Conservation (phyloP, 2,888 invertebrate genomes). For the Lordiphosa fenestrarum region DNA sequence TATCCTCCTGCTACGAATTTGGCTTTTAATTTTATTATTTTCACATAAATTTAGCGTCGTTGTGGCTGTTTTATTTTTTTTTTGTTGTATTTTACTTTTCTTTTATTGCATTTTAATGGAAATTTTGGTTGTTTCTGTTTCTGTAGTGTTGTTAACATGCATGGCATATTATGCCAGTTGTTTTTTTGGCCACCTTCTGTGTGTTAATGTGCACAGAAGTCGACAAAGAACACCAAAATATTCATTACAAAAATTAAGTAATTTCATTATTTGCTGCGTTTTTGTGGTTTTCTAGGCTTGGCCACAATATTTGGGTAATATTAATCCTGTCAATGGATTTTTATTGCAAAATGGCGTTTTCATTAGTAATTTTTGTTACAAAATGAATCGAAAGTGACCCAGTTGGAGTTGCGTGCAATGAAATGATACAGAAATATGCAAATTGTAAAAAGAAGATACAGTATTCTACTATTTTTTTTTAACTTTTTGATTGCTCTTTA, state of each 20-base stretch:
- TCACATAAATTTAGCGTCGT: constrained; percentile 52
- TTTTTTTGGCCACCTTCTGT: constrained; percentile 42
- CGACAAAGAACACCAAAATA: constrained; percentile 13
- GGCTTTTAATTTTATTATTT: constrained; percentile 66
- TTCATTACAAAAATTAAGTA: constrained; percentile 52
- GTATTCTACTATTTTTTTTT: background rate
- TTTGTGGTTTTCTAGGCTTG: constrained; percentile 34
- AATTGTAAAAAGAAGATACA: background rate
- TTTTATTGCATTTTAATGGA: constrained; percentile 73
- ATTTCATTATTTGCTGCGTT: constrained; percentile 44
- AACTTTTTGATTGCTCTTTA: background rate
- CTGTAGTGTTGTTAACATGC: constrained; percentile 20
- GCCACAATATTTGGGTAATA: background rate
- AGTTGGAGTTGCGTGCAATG: constrained; percentile 1
- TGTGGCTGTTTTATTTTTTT: constrained; percentile 23
- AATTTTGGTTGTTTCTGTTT: constrained; percentile 39
- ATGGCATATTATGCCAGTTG: constrained; percentile 23
- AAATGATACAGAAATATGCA: background rate
- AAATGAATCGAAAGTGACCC: too few relatives aligned
- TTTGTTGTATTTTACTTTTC: constrained; percentile 4
- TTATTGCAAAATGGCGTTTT: constrained; percentile 70
- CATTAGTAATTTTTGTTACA: constrained; percentile 39
- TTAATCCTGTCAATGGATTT: constrained; percentile 46
- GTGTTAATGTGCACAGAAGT: constrained; percentile 48
- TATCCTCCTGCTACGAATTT: constrained; percentile 11